These are phyloP conservation scores for Centruroides vittatus DNA, from an alignment of 1,140 invertebrate species.

Conservation along the genomic window DNA sequence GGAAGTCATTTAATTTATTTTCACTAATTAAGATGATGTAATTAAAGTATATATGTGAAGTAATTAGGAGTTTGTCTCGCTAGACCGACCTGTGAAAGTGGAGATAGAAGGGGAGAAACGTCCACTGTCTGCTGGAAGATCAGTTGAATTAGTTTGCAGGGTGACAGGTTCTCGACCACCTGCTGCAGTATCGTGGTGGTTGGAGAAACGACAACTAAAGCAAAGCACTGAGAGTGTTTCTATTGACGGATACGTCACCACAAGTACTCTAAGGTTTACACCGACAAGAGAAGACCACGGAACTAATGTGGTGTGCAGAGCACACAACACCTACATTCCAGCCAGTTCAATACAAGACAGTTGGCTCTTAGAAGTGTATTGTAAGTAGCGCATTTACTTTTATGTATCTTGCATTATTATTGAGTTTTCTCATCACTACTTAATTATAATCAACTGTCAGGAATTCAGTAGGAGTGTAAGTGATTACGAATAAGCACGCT, in stretches of 20 bases:
- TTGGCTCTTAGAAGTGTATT: conserved; percentile 41
- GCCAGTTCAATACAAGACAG: conserved; percentile 56
- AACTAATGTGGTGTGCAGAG: conserved; percentile 5
- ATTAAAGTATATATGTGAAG: no score
- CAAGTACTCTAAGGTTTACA: conserved; percentile 4
- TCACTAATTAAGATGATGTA: no score
- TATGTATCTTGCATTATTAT: no score
- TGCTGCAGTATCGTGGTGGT: conserved; percentile 8
- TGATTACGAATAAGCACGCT: no score
- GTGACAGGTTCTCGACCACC: conserved; percentile 36
- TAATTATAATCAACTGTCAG: no score
- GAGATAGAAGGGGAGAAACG: conserved; percentile 59
- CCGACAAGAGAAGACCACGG: conserved; percentile 1
- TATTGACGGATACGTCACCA: conserved; percentile 7
- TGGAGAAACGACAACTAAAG: conserved; percentile 10
- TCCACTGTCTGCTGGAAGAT: conserved; percentile 61
- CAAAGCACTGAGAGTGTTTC: conserved; percentile 4
- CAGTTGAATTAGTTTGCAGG: conserved; percentile 66
- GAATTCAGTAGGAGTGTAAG: no score
- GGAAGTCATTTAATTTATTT: no score
- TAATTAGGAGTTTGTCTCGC: no score
- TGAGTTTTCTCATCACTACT: no score
- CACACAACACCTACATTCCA: conserved; percentile 21
- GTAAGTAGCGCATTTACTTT: conserved; percentile 29
- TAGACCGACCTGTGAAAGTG: conserved; percentile 68